phyloP scores from a whole-genome alignment of 2,797 vertebrate species.

The Falco biarmicus region DNA sequence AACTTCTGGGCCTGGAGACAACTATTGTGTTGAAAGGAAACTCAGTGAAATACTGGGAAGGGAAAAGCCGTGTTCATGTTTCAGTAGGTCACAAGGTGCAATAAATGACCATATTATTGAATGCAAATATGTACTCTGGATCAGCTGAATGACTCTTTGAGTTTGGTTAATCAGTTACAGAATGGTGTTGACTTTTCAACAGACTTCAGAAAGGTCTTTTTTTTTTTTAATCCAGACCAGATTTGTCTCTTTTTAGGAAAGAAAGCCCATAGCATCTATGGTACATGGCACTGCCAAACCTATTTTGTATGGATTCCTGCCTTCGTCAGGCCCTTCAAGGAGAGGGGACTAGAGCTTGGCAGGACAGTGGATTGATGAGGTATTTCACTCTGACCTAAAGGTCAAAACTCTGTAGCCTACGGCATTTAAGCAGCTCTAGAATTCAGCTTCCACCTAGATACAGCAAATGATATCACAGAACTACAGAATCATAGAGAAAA shows the following conservation, averaged over 20 bases:
- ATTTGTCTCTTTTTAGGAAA: not conserved
- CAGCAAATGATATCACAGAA: not conserved
- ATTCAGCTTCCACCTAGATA: not conserved
- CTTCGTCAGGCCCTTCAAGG: not conserved
- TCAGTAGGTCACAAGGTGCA: slow-evolving; percentile 7
- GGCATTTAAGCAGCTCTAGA: not conserved
- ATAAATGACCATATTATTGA: not conserved
- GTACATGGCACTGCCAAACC: not conserved
- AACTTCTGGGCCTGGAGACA: not conserved
- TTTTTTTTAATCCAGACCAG: not conserved
- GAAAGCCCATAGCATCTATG: not conserved
- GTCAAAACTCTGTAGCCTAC: not conserved
- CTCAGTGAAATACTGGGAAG: not conserved
- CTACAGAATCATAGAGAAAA: not conserved
- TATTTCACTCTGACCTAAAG: not conserved
- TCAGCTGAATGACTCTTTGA: not conserved
- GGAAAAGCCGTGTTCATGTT: not conserved
- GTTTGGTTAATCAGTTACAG: slow-evolving; percentile 33
- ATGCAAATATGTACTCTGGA: slow-evolving; percentile 42
- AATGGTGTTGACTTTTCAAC: not conserved
- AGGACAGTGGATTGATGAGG: not conserved
- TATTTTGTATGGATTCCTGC: not conserved
- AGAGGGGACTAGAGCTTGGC: not conserved
- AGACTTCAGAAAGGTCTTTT: not conserved
- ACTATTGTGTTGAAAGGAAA: not conserved